Conservation (phyloP, 1,140 invertebrate species). For the Cephus cinctus region DNA sequence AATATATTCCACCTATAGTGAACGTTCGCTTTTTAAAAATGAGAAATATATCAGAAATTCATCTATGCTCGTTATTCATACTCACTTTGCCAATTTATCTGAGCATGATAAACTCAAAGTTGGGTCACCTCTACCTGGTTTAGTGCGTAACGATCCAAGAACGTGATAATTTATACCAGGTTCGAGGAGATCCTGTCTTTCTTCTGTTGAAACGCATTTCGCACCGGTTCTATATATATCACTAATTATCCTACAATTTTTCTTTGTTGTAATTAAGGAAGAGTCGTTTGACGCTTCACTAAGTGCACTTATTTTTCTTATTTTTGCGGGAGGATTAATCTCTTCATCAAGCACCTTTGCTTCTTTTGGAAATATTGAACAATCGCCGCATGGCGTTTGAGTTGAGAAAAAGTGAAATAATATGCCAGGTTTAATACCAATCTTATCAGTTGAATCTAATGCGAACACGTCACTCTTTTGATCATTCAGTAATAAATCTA, state of each 20-base stretch:
- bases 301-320: conserved; percentile 22
- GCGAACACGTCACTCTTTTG: conserved; percentile 51
- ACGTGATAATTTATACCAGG: conserved; percentile 68
- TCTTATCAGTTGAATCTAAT: conserved; percentile 38
- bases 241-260: conserved; percentile 28
- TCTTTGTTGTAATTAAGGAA: conserved; percentile 29
- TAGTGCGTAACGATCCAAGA: conserved; percentile 76
- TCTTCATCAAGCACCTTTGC: conserved; percentile 14
- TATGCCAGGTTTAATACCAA: conserved; percentile 60
- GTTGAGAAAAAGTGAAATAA: conserved; percentile 85
- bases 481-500: conserved; percentile 49
- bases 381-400: conserved; percentile 92
- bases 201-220: conserved; percentile 68
- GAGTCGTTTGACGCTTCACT: conserved; percentile 4
- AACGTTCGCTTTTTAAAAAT: conserved; percentile 1
- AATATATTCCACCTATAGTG: conserved; percentile 74
- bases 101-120: conserved; percentile 90
- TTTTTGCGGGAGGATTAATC: conserved; percentile 23
- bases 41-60: background rate
- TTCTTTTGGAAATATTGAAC: conserved; percentile 76
- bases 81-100: conserved; percentile 78
- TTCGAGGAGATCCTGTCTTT: conserved; percentile 57
- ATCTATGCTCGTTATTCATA: background rate
- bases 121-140: conserved; percentile 88
- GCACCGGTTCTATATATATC: conserved; percentile 86